Evolutionary conservation across 2,113 vertebrate species (phyloP), one percentile per base, ranked within the genome.

Genomic region (Fregetta grallaria): DNA sequence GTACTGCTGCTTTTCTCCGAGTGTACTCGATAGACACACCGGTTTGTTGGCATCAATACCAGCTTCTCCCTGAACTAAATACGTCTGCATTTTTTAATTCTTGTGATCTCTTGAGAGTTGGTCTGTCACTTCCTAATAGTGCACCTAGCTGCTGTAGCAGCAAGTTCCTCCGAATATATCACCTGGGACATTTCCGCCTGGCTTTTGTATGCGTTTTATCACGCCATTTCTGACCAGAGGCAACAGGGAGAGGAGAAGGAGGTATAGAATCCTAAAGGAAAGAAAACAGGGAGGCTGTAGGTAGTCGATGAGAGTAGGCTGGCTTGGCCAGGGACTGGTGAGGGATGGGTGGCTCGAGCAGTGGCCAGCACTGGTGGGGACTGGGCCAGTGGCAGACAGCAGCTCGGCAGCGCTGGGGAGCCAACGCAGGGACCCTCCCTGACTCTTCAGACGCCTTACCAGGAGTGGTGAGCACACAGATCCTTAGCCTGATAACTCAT

Each of bases 71-170:
- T 23, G 50, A 71, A 36, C n/a, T 34, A 49, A 42, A 40, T 7
- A 26, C 7, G 29, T 72, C 45, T 0, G 0, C n/a, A 20, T 36
- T 65, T 82, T 67, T 76, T 55, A 74, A 49, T 85, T 56, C 66
- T 40, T 1, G 0, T 22, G 61, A 34, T 77, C 77, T 70, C 85
- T 9, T 53, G 73, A 71, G 72, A 88, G 9, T 30, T 90, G 58
- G 7, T 70, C 82, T 93, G 56, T 90, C 88, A 44, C 53, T 93
- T 82, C 62, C 82, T 86, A 27, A 36, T 15, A 44, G 62, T 21
- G 18, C 71, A 78, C 58, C 52, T n/a, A 66, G 65, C 42, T 56
- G 56, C 77, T 94, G 85, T 67, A 74, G 75, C 92, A 83, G 93
- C 88, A 93, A 58, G 47, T 90, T 73, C 21, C n/a, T 88, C 58